Percentiles rank a stretch among this genome's conserved stretches.
Conservation (phyloP, 2,113 vertebrate genomes). For the Kryptolebias marmoratus region DNA sequence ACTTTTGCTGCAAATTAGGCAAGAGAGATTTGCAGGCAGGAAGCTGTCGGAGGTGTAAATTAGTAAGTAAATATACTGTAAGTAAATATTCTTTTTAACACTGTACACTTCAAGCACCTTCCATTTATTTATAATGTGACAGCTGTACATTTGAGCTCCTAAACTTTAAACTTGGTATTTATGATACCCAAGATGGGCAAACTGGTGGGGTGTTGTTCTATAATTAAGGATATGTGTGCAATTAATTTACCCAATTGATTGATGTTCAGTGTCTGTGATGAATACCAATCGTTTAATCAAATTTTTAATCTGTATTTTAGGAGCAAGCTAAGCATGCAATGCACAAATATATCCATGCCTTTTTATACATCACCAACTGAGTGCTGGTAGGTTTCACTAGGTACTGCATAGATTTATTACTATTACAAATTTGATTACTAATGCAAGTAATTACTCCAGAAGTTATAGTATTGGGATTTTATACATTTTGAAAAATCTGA, state of each 20-base stretch:
- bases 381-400: neutral
- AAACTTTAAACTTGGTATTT: neutral
- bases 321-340: neutral
- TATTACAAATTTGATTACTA: neutral
- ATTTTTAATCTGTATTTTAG: neutral
- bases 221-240: neutral
- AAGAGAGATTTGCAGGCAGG: neutral
- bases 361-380: neutral
- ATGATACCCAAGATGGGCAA: neutral
- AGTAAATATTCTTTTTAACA: neutral
- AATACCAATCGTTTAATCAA: constrained; percentile 8
- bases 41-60: neutral
- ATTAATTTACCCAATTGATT: neutral
- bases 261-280: constrained; percentile 1
- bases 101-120: neutral
- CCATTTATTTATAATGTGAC: neutral
- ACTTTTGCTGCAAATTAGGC: neutral
- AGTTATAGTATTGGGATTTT: neutral
- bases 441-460: too few relatives aligned
- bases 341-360: neutral
- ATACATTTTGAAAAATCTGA: too few relatives aligned
- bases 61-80: constrained; percentile 1
- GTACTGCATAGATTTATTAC: neutral
- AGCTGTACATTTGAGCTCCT: neutral
- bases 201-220: neutral